Evolutionary conservation across 2,113 vertebrate genomes (phyloP).

Genomic region (Cisticola juncidis): DNA sequence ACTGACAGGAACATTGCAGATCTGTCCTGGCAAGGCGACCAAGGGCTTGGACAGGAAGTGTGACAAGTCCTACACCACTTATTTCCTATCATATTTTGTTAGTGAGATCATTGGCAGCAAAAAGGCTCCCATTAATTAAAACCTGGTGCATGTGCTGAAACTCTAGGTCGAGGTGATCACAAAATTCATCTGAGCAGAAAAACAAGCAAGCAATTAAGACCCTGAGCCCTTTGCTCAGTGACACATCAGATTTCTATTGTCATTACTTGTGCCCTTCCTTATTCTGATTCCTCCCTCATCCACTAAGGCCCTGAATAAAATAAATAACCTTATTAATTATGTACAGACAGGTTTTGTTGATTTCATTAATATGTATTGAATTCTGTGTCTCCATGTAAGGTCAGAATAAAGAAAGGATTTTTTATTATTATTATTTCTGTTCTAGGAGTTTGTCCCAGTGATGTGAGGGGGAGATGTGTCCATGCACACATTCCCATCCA

Average conservation of each 20-base stretch:
- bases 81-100: not conserved
- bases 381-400: not conserved
- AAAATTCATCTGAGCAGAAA: not conserved
- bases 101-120: not conserved
- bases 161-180: not conserved
- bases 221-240: not conserved
- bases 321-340: conserved; percentile 7
- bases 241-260: not conserved
- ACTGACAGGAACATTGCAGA: not conserved
- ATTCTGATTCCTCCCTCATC: not conserved
- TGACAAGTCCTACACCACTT: not conserved
- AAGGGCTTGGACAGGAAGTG: not conserved
- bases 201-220: not conserved
- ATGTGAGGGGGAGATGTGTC: not conserved
- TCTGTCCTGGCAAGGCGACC: not conserved
- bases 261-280: not conserved
- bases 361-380: not conserved
- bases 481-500: not conserved
- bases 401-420: not conserved
- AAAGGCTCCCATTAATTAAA: not conserved
- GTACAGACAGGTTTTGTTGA: not conserved
- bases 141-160: not conserved
- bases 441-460: not conserved
- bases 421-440: not conserved
- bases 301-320: not conserved